phyloP scores from a whole-genome alignment of 2,113 vertebrate genomes.

The Neodontobutis hainanensis region DNA sequence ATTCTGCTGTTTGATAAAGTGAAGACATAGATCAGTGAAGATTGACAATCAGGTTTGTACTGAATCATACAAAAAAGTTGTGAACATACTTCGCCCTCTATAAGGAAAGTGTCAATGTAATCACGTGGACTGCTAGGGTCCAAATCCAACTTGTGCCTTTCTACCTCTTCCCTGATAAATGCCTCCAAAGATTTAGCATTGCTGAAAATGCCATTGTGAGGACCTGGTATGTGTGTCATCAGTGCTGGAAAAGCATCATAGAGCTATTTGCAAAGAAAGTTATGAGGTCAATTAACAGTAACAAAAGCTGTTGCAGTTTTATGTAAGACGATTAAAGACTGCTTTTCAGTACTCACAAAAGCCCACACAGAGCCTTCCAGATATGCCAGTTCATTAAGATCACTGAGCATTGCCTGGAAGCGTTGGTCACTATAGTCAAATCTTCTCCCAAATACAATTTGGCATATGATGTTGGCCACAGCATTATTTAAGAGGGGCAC shows the following conservation, averaged over 20 bases:
- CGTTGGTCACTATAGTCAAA: slow-evolving; percentile 82
- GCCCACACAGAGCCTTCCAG: slow-evolving; percentile 76
- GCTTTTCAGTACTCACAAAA: slow-evolving; percentile 71
- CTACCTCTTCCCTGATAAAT: slow-evolving; percentile 65
- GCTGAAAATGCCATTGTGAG: slow-evolving; percentile 77
- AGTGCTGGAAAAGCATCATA: slow-evolving; percentile 80
- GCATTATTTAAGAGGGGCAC: slow-evolving; percentile 82
- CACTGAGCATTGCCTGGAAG: slow-evolving; percentile 82
- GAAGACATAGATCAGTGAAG: not conserved
- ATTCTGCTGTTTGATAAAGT: slow-evolving; percentile 33
- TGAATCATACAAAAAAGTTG: not conserved
- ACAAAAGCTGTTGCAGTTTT: not conserved
- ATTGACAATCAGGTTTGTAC: not conserved
- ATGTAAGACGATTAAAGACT: not conserved
- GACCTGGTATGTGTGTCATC: slow-evolving; percentile 81
- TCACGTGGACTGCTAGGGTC: slow-evolving; percentile 78
- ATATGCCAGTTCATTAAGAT: slow-evolving; percentile 71
- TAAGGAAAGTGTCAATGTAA: slow-evolving; percentile 85
- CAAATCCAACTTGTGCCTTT: slow-evolving; percentile 80
- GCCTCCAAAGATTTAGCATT: slow-evolving; percentile 54
- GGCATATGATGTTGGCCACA: slow-evolving; percentile 88
- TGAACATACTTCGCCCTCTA: slow-evolving; percentile 75
- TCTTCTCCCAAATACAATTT: slow-evolving; percentile 84
- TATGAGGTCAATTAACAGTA: not conserved
- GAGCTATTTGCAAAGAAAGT: slow-evolving; percentile 67